phyloP scores from a whole-genome alignment of 2,113 vertebrate species.

The Nematolebias whitei region DNA sequence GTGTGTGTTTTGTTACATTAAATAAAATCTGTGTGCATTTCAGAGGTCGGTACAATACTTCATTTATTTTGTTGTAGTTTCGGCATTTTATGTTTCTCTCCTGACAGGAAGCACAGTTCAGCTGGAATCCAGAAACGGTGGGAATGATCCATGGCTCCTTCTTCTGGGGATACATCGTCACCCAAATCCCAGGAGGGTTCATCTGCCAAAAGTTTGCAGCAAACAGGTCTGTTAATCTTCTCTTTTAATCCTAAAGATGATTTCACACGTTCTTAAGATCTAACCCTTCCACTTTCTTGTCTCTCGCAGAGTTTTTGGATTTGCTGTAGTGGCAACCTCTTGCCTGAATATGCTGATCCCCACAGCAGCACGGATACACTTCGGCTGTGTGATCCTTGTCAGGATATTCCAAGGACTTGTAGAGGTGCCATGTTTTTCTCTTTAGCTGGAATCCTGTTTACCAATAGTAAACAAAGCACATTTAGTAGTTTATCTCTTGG shows the following conservation, averaged over 20 bases:
- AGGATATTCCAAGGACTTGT: conserved; percentile 90
- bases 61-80: too few species aligned
- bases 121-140: conserved; percentile 91
- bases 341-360: conserved; percentile 91
- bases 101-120: conserved; percentile 88
- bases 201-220: conserved; percentile 93
- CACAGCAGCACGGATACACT: conserved; percentile 86
- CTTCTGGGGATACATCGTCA: conserved; percentile 97
- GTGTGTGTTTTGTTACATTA: background rate
- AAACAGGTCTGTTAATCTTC: conserved; percentile 81
- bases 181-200: conserved; percentile 93
- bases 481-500: background rate
- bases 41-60: background rate
- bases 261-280: background rate
- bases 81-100: background rate
- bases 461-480: background rate
- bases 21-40: background rate
- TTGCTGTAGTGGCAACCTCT: conserved; percentile 91
- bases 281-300: conserved; percentile 1
- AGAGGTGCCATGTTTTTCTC: conserved; percentile 78
- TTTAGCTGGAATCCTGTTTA: background rate
- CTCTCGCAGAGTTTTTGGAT: conserved; percentile 87
- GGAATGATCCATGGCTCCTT: conserved; percentile 94
- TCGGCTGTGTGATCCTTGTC: conserved; percentile 89
- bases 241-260: too few species aligned